Base-by-base conservation (phyloP, 2,888 invertebrate species). In the Calliopum simillimum region DNA sequence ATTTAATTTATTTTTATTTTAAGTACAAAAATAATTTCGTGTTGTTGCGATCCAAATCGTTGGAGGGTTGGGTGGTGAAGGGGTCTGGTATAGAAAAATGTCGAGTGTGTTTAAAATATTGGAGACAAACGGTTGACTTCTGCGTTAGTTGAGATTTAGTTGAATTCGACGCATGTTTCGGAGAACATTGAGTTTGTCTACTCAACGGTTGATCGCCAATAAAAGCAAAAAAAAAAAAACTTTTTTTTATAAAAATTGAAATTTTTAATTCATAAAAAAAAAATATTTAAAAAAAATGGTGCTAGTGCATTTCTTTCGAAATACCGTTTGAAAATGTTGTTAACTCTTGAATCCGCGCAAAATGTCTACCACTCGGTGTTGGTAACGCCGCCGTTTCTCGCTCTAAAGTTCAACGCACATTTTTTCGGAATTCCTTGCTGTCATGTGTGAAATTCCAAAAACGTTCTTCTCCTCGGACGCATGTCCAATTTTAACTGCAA, bases 141-240 rank as follows among this genome's bases (percentile, higher is more conserved):
- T 77, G 75, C 79, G 81, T 79, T 81, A 78, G 82, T 77, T 77
- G 76, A 78, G 76, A 72, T 73, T 78, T 77, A 76, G 82, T 82
- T 80, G 78, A 82, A 80, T 79, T 77, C 80, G 80, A 75, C 81
- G 81, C 82, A 78, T 79, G 79, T 82, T 80, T 77, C 80, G 79
- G 81, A 67, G 76, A 80, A 77, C 80, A 81, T 77, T 79, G 77
- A 79, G 74, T 76, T 79, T 62, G 69, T 66, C 66, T 74, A 72
- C 66, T 44, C 58, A 63, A 41, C 11, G 25, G 58, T 58, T 58
- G 33, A 33, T 13, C 21, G 16, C 12, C 11, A 11, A 41, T n/a
- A 41, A 21, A 62, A 51, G 47, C 13, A 21, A 58, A 33, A n/a
- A 14, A 55, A 14, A 8, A 13, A 19, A 53, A 64, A 25, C 5